Percentiles rank a stretch among this genome's conserved stretches.
phyloP scores from a whole-genome alignment of 2,113 vertebrate species.

The Malurus cyaneus region DNA sequence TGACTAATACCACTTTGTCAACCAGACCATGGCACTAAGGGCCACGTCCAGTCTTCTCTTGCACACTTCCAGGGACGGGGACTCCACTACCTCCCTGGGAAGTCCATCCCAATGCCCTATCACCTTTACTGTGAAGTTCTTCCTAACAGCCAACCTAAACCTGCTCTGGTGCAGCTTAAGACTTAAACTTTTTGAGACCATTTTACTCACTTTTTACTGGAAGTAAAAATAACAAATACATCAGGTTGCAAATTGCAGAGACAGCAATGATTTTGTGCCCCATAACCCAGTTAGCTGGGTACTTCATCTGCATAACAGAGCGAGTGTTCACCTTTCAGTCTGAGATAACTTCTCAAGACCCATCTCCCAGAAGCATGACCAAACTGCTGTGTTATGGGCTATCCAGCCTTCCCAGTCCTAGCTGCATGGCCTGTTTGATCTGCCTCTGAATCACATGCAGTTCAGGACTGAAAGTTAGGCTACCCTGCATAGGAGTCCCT shows the following conservation, averaged over 20 bases:
- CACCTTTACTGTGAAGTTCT: neutral
- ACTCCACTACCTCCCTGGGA: no score
- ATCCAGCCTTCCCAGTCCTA: neutral
- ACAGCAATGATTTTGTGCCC: neutral
- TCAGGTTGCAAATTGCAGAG: neutral
- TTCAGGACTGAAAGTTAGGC: neutral
- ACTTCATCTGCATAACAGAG: neutral
- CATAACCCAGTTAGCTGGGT: neutral
- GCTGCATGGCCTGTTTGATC: neutral
- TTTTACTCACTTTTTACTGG: neutral
- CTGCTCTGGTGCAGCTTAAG: neutral
- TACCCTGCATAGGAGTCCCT: neutral
- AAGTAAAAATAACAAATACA: neutral
- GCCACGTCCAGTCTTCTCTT: accelerated
- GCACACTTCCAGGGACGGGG: neutral
- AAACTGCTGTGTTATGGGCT: neutral
- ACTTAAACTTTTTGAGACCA: neutral
- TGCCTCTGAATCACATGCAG: neutral
- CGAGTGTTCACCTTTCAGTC: neutral
- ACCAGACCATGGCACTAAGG: no score
- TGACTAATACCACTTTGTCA: neutral
- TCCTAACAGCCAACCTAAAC: neutral
- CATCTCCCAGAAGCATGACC: neutral
- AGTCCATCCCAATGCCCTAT: neutral
- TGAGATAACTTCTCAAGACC: neutral